Conservation (phyloP, 2,113 vertebrate species). For the Smithornis capensis region DNA sequence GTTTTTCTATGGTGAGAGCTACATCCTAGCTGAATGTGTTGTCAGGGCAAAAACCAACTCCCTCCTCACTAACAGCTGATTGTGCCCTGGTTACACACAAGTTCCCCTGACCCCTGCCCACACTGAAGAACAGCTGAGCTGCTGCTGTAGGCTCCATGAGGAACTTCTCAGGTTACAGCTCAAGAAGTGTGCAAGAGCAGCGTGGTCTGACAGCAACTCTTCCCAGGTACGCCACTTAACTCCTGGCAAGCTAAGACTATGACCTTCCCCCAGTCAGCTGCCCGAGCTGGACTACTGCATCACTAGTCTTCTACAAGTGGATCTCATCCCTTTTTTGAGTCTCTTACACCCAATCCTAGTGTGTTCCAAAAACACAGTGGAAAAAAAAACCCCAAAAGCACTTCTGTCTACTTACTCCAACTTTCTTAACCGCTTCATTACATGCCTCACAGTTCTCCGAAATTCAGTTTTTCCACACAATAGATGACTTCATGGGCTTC, state of each 20-base stretch:
- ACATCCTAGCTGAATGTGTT: background rate
- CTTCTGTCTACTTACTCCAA: background rate
- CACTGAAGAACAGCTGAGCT: background rate
- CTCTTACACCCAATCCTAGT: background rate
- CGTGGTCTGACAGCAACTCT: fast-evolving
- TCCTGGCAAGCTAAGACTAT: background rate
- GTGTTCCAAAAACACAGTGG: background rate
- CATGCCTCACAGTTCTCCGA: background rate
- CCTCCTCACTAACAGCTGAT: background rate
- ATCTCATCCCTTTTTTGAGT: background rate
- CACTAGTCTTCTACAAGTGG: background rate
- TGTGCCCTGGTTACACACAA: background rate
- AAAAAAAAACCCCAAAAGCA: background rate
- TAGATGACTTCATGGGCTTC: background rate
- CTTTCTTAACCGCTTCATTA: background rate
- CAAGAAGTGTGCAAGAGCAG: background rate
- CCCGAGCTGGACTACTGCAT: background rate
- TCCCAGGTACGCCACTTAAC: fast-evolving
- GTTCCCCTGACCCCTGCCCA: background rate
- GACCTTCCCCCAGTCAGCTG: background rate
- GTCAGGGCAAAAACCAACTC: background rate
- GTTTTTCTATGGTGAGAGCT: background rate
- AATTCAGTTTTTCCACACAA: background rate
- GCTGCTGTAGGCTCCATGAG: fast-evolving
- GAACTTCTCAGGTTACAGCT: fast-evolving